phyloP scores from a whole-genome alignment of 2,888 invertebrate species.

The Catocala fraxini region DNA sequence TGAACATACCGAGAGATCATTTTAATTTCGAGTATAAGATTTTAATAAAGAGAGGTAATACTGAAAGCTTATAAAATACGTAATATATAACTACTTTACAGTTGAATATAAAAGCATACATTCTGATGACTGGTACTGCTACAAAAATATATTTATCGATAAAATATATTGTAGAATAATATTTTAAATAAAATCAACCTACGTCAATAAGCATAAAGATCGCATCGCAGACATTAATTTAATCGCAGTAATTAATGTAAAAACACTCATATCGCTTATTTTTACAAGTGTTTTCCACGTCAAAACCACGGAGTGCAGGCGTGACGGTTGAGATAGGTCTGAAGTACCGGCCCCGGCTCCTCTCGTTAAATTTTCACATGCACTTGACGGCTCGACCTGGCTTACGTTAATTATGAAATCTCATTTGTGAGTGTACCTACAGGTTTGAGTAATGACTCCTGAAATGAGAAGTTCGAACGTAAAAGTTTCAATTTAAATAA shows the following conservation, averaged over 20 bases:
- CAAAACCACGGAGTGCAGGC: conserved; percentile 64
- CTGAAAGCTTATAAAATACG: too few species aligned
- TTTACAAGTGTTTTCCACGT: conserved; percentile 67
- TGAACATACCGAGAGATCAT: too few species aligned
- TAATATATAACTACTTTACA: too few species aligned
- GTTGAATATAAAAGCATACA: too few species aligned
- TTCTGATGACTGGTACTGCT: too few species aligned
- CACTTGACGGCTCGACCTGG: conserved; percentile 84
- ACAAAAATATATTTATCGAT: too few species aligned
- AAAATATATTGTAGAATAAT: too few species aligned
- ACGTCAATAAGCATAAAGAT: not conserved
- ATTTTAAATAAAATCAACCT: not conserved
- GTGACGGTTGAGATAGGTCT: conserved; percentile 74
- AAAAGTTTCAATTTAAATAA: conserved; percentile 74
- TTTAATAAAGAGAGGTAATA: too few species aligned
- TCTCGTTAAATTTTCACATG: conserved; percentile 87
- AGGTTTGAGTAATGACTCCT: conserved; percentile 81
- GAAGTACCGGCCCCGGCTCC: conserved; percentile 60
- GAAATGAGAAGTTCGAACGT: conserved; percentile 76
- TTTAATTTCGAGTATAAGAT: too few species aligned
- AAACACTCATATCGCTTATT: conserved; percentile 55
- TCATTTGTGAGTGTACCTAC: conserved; percentile 82
- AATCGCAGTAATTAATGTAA: conserved; percentile 58
- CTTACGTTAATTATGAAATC: conserved; percentile 87
- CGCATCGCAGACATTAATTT: conserved; percentile 46